Conservation (phyloP, 2,113 vertebrate species). For the Uria aalge region DNA sequence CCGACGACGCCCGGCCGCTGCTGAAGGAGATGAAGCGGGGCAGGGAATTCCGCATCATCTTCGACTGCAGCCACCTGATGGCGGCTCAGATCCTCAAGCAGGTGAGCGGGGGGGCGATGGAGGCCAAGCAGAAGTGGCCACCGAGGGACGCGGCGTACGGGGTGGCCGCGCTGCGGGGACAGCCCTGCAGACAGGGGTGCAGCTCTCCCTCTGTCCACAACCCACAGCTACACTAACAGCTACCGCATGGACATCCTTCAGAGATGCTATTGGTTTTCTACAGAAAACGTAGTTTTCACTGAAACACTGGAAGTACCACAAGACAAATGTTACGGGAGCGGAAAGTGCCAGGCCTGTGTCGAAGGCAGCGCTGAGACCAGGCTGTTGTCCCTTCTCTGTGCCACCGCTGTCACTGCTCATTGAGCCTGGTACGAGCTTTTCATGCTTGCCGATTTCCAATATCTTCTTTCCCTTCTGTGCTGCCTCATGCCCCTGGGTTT, state of each 20-base stretch:
- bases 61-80: conserved; percentile 95
- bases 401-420: neutral
- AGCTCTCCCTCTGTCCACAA: neutral
- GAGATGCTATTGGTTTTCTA: neutral
- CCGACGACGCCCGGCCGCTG: conserved; percentile 86
- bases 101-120: conserved; percentile 37
- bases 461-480: neutral
- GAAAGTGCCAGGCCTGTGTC: neutral
- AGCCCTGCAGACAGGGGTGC: fast-evolving
- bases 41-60: conserved; percentile 97
- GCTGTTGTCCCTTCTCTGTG: neutral
- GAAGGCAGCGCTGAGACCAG: fast-evolving
- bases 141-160: fast-evolving
- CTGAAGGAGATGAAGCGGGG: conserved; percentile 99
- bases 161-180: fast-evolving
- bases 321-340: neutral
- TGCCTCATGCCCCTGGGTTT: neutral
- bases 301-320: neutral
- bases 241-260: fast-evolving
- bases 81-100: conserved; percentile 97
- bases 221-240: fast-evolving
- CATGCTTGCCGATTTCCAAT: neutral
- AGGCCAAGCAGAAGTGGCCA: neutral
- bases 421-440: neutral
- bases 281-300: neutral